These are phyloP conservation scores for Acanthoscelides obtectus DNA, from an alignment of 2,888 invertebrate species.

Conservation along the genomic window DNA sequence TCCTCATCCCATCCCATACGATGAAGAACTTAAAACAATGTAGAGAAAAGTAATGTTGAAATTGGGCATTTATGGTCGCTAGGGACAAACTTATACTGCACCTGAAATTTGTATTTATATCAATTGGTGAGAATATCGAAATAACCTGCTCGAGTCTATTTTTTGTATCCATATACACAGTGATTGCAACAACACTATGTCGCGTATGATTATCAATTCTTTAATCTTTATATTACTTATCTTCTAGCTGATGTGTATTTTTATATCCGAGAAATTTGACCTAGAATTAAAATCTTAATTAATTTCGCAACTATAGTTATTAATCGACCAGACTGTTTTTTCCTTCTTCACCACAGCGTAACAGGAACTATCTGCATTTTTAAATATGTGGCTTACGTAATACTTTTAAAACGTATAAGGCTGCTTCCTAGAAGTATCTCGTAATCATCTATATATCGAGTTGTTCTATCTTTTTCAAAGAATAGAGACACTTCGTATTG, in stretches of 20 bases:
- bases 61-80: too few species aligned
- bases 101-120: too few species aligned
- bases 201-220: too few species aligned
- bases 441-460: not conserved
- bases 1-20: too few species aligned
- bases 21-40: too few species aligned
- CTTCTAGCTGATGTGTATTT: not conserved
- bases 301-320: not conserved
- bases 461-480: not conserved
- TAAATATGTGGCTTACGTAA: not conserved
- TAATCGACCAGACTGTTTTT: not conserved
- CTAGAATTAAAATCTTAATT: not conserved
- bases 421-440: not conserved
- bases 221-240: not conserved
- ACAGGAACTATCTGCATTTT: not conserved
- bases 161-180: too few species aligned
- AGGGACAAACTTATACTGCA: too few species aligned
- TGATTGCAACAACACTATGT: too few species aligned
- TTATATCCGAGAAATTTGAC: not conserved
- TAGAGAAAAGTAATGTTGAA: too few species aligned
- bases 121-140: too few species aligned
- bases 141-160: too few species aligned
- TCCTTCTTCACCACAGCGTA: not conserved
- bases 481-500: not conserved
- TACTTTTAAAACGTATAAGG: not conserved